Evolutionary conservation across 1,140 invertebrate genomes (phyloP).

Genomic region (Caenorhabditis remanei): DNA sequence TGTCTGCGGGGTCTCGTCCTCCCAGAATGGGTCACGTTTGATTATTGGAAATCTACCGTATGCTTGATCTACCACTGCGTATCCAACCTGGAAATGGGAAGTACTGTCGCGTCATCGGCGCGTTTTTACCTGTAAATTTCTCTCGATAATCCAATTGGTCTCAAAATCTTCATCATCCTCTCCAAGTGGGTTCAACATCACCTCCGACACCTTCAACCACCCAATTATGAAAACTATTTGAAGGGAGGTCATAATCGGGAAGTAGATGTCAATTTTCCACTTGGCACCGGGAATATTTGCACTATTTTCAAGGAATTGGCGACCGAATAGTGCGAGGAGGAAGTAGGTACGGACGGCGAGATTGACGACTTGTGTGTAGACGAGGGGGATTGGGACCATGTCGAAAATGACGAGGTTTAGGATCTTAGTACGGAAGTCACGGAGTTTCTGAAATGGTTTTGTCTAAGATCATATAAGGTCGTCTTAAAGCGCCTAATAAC

Average conservation of each 20-base stretch:
- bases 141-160: constrained; percentile 69
- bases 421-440: constrained; percentile 70
- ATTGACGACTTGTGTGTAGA: constrained; percentile 56
- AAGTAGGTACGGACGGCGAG: constrained; percentile 71
- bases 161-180: constrained; percentile 74
- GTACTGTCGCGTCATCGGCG: too few species aligned
- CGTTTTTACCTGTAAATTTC: constrained; percentile 53
- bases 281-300: constrained; percentile 15
- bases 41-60: constrained; percentile 50
- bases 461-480: too few species aligned
- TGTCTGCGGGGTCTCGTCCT: constrained; percentile 52
- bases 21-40: constrained; percentile 62
- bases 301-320: constrained; percentile 68
- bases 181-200: constrained; percentile 69
- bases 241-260: constrained; percentile 71
- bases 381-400: constrained; percentile 24
- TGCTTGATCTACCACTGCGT: constrained; percentile 54
- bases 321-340: constrained; percentile 70
- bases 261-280: constrained; percentile 69
- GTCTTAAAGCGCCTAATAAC: too few species aligned
- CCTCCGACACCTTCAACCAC: constrained; percentile 70
- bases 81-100: constrained; percentile 58
- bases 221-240: constrained; percentile 70
- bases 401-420: constrained; percentile 33
- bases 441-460: constrained; percentile 53